These are phyloP conservation scores for Lagocephalus sceleratus DNA, from an alignment of 2,797 vertebrate species.

Conservation along the genomic window DNA sequence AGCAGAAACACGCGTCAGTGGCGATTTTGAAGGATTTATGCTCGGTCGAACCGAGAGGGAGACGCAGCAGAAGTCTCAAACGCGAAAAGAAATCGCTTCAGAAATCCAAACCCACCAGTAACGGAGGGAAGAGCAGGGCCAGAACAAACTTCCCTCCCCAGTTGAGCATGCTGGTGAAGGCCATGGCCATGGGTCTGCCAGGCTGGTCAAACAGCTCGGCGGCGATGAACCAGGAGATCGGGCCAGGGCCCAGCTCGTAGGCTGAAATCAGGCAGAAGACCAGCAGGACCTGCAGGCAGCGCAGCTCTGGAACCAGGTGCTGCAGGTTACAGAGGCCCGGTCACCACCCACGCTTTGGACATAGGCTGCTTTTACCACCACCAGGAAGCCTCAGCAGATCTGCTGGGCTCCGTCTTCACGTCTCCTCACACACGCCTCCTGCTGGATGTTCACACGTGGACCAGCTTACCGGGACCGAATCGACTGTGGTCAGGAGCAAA, in stretches of 20 bases:
- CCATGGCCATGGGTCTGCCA: conserved; percentile 66
- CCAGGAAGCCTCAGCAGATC: background rate
- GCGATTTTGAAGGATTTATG: background rate
- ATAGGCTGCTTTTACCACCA: background rate
- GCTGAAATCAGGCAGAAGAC: conserved; percentile 71
- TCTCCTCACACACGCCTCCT: background rate
- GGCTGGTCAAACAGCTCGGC: conserved; percentile 74
- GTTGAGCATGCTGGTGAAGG: conserved; percentile 76
- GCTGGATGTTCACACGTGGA: too few species aligned
- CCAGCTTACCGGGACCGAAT: conserved; percentile 70
- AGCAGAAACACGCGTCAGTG: background rate
- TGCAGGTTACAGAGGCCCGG: conserved; percentile 12
- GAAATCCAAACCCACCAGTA: conserved; percentile 49
- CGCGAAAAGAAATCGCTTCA: conserved; percentile 27
- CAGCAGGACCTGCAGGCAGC: conserved; percentile 64
- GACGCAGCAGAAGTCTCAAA: conserved; percentile 13
- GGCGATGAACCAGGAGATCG: conserved; percentile 75
- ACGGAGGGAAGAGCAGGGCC: conserved; percentile 67
- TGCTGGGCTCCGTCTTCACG: background rate
- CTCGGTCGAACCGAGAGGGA: background rate
- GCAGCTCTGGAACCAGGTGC: conserved; percentile 62
- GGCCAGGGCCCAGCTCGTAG: conserved; percentile 68
- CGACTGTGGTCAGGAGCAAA: conserved; percentile 73
- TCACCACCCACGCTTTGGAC: background rate
- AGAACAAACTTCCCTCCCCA: conserved; percentile 75